phyloP scores from a whole-genome alignment of 2,888 invertebrate species.

The Yponomeuta malinellus region DNA sequence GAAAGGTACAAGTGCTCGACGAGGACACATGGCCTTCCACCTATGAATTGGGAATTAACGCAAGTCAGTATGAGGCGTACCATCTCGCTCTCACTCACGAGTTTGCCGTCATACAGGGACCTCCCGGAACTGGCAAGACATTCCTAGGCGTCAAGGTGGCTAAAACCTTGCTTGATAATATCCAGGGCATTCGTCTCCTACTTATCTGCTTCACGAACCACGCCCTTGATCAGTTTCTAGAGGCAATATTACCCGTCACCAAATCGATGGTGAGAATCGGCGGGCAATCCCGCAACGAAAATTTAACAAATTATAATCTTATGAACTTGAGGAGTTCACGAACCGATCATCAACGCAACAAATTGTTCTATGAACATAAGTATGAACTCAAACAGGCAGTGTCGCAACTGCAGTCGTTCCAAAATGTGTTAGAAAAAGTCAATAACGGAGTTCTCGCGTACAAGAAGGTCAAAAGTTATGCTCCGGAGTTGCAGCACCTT shows the following conservation, averaged over 20 bases:
- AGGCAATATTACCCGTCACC: constrained; percentile 78
- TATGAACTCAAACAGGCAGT: neutral
- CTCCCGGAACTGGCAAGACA: constrained; percentile 93
- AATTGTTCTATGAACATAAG: constrained; percentile 2
- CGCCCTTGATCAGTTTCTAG: constrained; percentile 90
- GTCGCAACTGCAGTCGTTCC: neutral
- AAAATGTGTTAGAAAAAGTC: neutral
- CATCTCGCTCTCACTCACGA: constrained; percentile 81
- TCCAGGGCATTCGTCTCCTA: constrained; percentile 79
- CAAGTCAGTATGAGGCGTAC: constrained; percentile 80
- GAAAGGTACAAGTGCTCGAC: constrained; percentile 48
- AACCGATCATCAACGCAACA: neutral
- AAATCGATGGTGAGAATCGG: constrained; percentile 81
- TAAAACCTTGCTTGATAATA: constrained; percentile 78
- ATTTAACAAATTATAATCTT: neutral
- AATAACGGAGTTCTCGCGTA: constrained; percentile 10
- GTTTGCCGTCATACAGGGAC: constrained; percentile 88
- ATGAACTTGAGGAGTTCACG: neutral
- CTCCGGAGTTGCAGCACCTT: neutral
- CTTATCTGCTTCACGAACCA: constrained; percentile 91
- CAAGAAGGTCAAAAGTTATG: neutral
- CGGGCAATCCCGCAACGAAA: constrained; percentile 52
- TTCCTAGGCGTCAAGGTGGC: constrained; percentile 86
- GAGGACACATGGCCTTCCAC: constrained; percentile 61
- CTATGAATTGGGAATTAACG: constrained; percentile 72